Conservation (phyloP, 2,888 invertebrate species). For the Trachelus stipa region DNA sequence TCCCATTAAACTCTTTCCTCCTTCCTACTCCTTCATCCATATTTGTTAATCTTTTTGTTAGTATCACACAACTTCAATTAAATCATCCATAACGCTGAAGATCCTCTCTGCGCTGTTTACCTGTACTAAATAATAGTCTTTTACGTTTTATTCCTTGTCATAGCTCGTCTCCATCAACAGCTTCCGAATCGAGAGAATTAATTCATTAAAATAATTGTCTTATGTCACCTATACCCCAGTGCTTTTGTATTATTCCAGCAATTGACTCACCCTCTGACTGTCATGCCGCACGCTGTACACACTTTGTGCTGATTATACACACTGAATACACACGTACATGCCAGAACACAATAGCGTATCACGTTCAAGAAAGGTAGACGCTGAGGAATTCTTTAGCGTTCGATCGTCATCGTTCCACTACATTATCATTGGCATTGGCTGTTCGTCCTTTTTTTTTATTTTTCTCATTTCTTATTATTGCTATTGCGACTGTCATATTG, state of each 20-base stretch:
- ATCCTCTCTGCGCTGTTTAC: background rate
- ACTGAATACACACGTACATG: background rate
- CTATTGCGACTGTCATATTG: slow-evolving; percentile 18
- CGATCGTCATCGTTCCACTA: background rate
- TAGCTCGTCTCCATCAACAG: background rate
- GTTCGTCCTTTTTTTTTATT: background rate
- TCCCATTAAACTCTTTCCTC: slow-evolving; percentile 6
- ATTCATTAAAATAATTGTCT: background rate
- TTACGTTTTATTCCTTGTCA: background rate
- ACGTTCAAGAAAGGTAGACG: background rate
- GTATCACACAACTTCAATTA: background rate
- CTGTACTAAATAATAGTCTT: background rate
- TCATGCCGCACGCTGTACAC: background rate
- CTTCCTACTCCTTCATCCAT: slow-evolving; percentile 5
- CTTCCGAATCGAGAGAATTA: background rate
- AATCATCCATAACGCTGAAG: background rate
- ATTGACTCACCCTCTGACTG: background rate
- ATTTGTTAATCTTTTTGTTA: slow-evolving; percentile 15
- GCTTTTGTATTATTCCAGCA: background rate
- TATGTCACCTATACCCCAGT: background rate
- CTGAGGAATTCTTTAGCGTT: background rate
- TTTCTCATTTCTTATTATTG: slow-evolving; percentile 23
- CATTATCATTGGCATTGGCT: background rate
- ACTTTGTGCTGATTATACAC: background rate
- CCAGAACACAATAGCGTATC: background rate